Evolutionary conservation across 1,140 invertebrate species (phyloP), one percentile per base, ranked within the genome.

Genomic region (Listronotus oregonensis): DNA sequence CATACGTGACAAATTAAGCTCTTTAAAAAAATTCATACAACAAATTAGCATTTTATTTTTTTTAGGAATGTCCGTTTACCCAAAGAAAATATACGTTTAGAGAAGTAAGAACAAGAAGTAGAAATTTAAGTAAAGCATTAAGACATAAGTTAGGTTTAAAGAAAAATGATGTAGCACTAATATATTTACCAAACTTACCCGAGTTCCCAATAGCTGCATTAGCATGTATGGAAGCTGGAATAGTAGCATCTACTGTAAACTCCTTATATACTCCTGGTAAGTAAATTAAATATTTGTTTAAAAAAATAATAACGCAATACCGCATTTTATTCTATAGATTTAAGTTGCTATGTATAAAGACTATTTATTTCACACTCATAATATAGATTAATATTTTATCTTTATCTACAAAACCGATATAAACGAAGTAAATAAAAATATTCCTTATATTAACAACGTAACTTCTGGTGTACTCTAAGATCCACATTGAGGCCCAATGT

Each of bases 161-260:
- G 65, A 83, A 87, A 42, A 87, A 89, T 1, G 90, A 94, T 71
- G 83, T 88, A 0, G 70, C 94, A 3, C 88, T 86, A 8, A 59
- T 94, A 6, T 82, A 91, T 64, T 70, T 91, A 56, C 87, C 89
- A 3, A 96, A 95, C 79, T 75, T 85, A n/a, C 91, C 92, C 0
- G 92, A 95, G 76, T 91, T 84, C 75, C 79, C 86, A 0, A 83
- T 91, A 6, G 82, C 85, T 3, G 74, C 86, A 12, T 74, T 92
- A 34, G 93, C 90, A 1, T 83, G 83, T 49, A 73, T 90, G 2
- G 84, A 87, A 68, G 86, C 89, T 17, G 92, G 91, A 0, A 81
- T 89, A 0, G 72, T 87, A 8, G 84, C 90, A 6, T 92, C 91
- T 8, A 88, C 91, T 0, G 81, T 92, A 0, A 96, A 95, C 81